Base-by-base conservation (phyloP, 30 jellyfish, hydroid and myxozoan species). In the Turritopsis dohrnii region DNA sequence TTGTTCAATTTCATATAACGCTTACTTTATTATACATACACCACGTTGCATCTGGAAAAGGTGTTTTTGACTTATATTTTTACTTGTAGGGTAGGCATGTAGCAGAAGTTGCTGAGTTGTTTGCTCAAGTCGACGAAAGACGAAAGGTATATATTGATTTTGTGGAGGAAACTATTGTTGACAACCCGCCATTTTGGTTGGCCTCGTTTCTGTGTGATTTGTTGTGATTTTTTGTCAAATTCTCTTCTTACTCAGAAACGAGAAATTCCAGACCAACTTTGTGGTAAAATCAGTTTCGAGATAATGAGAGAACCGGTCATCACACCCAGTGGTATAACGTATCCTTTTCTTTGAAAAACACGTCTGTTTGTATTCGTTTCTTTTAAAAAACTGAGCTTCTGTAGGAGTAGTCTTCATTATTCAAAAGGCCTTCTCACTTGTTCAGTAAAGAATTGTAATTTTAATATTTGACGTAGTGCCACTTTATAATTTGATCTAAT, bases 251-350 rank as follows among this genome's bases (percentile, higher is more conserved):
- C 72, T 26, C 72, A 93, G 98, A 88, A 88, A 81, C 88, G 98
- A 27, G 98, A 93, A 18, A 95, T 93, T 23, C 98, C 98, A 0
- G 98, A 93, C 30, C 85, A 84, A 71, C 86, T 93, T 23, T 93
- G 98, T 85, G 98, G 98, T 8, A 93, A 85, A 52, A 93, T 93
- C 23, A 93, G 98, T 80, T 93, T 93, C 65, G 98, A 93, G 72
- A 83, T 93, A 66, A 82, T 93, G 95, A 75, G 89, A 79, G 98
- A 93, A 41, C 98, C 98, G 1, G 98, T 93, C 41, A 93, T 93
- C 52, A 88, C 98, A 18, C 98, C 98, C 21, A 93, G 98, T 72
- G 98, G 98, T 71, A 93, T 93, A 73, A 93, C 98, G 96, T 92
- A 92, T 87, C 97, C 83, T 86, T 89, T 87, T 65, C 53, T 25